Evolutionary conservation across 2,797 vertebrate species (phyloP), one percentile per base, ranked within the genome.

Genomic region (Rhinichthys osculus): DNA sequence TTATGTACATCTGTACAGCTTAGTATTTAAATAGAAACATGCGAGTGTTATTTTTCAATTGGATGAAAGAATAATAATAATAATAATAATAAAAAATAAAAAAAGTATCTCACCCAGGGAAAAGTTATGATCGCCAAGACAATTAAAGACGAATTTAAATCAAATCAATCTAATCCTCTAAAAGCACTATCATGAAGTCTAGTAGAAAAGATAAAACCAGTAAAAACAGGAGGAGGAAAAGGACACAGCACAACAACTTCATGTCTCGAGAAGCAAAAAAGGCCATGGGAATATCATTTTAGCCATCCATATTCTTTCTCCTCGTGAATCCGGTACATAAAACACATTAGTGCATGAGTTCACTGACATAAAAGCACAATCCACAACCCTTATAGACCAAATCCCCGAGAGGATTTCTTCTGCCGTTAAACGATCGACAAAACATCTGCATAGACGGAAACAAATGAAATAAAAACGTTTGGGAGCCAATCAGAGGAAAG

Each of bases 1-100:
- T 89, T 95, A 95, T 96, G 93, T 96, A 96, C 95, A 96, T 95
- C 94, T 96, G 90, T 95, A 96, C 95, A 96, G 82, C 69, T 89
- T 89, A 92, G 90, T 93, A 93, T 94, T 96, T 96, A 96, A 96
- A 96, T 96, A 96, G 93, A 95, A 95, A 95, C 96, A 96, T 95
- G 95, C 95, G 94, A 94, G 93, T 94, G 93, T 95, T 95, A 92
- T 92, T 91, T 92, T 92, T 91, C 93, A 94, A 93, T 86, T 91
- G 89, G 93, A 93, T 88, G 90, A 92, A 92, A 89, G 80, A 88
- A 44, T 21, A 38, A 35, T 13, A n/a, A 42, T 57, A 40, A 40
- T 38, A 27, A 42, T 64, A 64, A 64, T 64, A 62, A 62, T 62
- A 64, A 23, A 40, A 7, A 17, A 40, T 7, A 11, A 27, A 30